A percentile compares a stretch with the other conserved stretches of the same genome.
Evolutionary conservation across 2,888 invertebrate genomes (phyloP).

Genomic region (Sycophila texana): DNA sequence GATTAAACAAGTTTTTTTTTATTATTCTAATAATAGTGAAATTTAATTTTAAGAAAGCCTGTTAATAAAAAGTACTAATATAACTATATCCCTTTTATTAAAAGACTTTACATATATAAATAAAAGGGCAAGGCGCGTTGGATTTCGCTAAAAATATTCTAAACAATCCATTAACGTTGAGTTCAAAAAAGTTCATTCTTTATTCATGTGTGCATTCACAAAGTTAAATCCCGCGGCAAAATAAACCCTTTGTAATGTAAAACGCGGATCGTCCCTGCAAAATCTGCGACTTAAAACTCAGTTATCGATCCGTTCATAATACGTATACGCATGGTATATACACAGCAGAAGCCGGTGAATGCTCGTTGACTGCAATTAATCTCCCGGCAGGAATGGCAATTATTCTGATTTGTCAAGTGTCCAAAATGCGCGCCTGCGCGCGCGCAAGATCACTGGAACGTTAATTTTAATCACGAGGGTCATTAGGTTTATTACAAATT

Average conservation of each 20-base stretch:
- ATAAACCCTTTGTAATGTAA: slow-evolving; percentile 23
- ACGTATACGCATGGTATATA: not conserved
- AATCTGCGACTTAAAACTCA: slow-evolving; percentile 24
- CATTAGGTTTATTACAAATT: slow-evolving; percentile 74
- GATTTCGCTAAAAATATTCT: no score
- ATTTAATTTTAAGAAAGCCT: no score
- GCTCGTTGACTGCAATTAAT: slow-evolving; percentile 52
- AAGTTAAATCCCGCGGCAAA: not conserved
- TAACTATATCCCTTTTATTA: no score
- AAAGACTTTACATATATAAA: no score
- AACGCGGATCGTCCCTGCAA: not conserved
- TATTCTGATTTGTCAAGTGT: slow-evolving; percentile 72
- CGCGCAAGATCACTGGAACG: slow-evolving; percentile 70
- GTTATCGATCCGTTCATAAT: slow-evolving; percentile 44
- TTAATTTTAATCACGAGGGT: slow-evolving; percentile 75
- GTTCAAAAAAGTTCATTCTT: no score
- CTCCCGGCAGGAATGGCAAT: slow-evolving; percentile 64
- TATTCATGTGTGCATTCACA: not conserved
- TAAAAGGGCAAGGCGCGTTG: no score
- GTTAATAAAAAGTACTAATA: no score
- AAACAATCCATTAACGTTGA: no score
- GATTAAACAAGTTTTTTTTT: no score
- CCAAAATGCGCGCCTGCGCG: slow-evolving; percentile 65
- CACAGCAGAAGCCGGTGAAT: not conserved
- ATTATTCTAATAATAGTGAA: no score